Conservation (phyloP, 2,888 invertebrate genomes). For the Carcina quercana region DNA sequence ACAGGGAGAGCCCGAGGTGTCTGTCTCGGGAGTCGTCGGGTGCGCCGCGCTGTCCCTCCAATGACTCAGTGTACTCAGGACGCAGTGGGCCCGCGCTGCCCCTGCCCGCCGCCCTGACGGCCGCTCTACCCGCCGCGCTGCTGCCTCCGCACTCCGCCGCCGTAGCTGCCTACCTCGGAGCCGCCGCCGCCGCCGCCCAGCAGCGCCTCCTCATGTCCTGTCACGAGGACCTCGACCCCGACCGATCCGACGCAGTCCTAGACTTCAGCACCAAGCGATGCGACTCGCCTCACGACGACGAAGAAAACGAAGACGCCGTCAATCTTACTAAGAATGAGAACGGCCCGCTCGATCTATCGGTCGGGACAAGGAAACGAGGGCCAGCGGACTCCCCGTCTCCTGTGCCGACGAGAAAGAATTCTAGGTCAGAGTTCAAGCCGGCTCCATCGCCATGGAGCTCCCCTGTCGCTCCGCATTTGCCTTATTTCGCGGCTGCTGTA, state of each 20-base stretch:
- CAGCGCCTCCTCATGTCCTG: conserved; percentile 85
- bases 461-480: conserved; percentile 84
- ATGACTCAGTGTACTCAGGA: conserved; percentile 84
- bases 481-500: conserved; percentile 87
- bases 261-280: conserved; percentile 87
- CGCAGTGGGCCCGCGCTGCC: conserved; percentile 70
- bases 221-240: conserved; percentile 78
- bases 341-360: conserved; percentile 87
- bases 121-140: conserved; percentile 79
- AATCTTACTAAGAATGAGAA: conserved; percentile 82
- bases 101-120: conserved; percentile 76
- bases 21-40: conserved; percentile 87
- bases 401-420: conserved; percentile 78
- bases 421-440: conserved; percentile 81
- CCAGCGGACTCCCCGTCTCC: conserved; percentile 77
- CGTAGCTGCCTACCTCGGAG: conserved; percentile 86
- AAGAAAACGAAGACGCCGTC: conserved; percentile 79
- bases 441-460: conserved; percentile 86
- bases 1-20: conserved; percentile 89
- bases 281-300: conserved; percentile 63
- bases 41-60: conserved; percentile 83
- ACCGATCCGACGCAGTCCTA: conserved; percentile 78
- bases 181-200: conserved; percentile 82
- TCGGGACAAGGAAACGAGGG: conserved; percentile 82
- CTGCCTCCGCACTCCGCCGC: conserved; percentile 87